Evolutionary conservation across 2,888 invertebrate species (phyloP).

Genomic region (Stictocephala bisonia): DNA sequence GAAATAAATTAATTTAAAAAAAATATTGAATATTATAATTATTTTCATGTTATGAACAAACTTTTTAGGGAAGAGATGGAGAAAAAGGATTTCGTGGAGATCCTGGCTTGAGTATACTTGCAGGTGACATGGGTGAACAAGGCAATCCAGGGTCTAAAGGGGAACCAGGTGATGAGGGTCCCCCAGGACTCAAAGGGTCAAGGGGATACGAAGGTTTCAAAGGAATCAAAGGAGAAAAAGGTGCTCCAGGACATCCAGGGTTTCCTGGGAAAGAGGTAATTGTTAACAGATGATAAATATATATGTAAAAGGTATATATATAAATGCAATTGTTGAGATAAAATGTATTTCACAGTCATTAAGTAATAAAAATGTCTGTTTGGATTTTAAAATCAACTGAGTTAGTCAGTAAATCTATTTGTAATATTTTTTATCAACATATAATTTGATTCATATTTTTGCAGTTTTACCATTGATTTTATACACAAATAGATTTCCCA

Average conservation of each 20-base stretch:
- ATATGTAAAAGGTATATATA: background rate
- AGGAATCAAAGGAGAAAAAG: constrained; percentile 71
- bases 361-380: too few relatives aligned
- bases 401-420: too few relatives aligned
- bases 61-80: constrained; percentile 54
- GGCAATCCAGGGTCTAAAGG: constrained; percentile 61
- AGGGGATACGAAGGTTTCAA: constrained; percentile 65
- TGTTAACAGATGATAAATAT: background rate
- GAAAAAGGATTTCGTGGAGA: constrained; percentile 61
- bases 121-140: constrained; percentile 56
- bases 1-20: too few relatives aligned
- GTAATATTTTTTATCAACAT: too few relatives aligned
- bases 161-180: constrained; percentile 61
- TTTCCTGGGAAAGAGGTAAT: constrained; percentile 9
- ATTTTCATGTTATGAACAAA: too few relatives aligned
- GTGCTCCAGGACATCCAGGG: constrained; percentile 64
- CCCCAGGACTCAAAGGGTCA: constrained; percentile 65
- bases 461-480: too few relatives aligned
- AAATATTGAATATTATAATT: too few relatives aligned
- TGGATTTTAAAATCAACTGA: too few relatives aligned
- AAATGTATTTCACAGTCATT: too few relatives aligned
- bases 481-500: too few relatives aligned
- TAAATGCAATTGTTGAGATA: background rate
- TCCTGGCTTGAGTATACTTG: constrained; percentile 57
- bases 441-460: too few relatives aligned